These are phyloP conservation scores for Anguilla rostrata DNA, from an alignment of 2,113 vertebrate genomes.

Conservation along the genomic window DNA sequence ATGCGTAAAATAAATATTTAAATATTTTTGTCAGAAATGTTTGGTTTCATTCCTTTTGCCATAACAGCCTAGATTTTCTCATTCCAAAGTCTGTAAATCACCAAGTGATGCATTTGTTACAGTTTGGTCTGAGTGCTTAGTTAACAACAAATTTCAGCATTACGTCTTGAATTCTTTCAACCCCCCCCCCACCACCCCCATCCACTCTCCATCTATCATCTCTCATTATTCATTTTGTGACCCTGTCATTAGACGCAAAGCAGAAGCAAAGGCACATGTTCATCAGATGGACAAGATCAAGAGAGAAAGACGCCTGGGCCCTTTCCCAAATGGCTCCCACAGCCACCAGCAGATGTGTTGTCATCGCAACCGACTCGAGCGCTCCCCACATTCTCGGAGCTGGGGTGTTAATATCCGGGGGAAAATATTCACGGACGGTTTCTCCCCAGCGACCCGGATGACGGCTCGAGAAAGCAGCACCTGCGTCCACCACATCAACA, in stretches of 20 bases:
- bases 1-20: not conserved
- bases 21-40: not conserved
- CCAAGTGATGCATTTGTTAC: not conserved
- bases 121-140: not conserved
- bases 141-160: not conserved
- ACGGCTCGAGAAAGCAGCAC: too few relatives aligned
- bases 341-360: too few relatives aligned
- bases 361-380: too few relatives aligned
- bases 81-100: not conserved
- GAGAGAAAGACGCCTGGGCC: too few relatives aligned
- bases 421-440: too few relatives aligned
- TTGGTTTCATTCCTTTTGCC: not conserved
- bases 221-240: not conserved
- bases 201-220: not conserved
- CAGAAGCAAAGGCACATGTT: not conserved
- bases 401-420: too few relatives aligned
- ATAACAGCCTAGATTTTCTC: not conserved
- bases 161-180: not conserved
- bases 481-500: too few relatives aligned
- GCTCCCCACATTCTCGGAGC: too few relatives aligned
- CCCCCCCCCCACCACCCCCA: not conserved
- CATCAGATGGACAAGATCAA: not conserved
- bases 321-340: too few relatives aligned
- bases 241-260: not conserved
- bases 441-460: too few relatives aligned